Evolutionary conservation across 1,140 invertebrate species (phyloP).

Genomic region (Temnothorax longispinosus): DNA sequence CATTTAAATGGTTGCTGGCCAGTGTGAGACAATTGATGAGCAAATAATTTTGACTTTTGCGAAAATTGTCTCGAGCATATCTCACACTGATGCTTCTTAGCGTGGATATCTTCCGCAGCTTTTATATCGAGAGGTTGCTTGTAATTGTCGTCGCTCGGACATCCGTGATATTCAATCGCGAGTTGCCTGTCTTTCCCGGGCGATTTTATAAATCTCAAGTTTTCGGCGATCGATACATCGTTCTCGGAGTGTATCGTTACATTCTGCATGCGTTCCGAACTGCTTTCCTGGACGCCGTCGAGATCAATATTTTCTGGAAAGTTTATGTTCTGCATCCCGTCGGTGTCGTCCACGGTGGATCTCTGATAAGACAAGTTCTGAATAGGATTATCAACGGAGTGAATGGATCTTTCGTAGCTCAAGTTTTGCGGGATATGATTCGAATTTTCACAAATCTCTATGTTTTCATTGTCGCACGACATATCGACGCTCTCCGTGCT

Average conservation of each 20-base stretch:
- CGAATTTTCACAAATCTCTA: constrained; percentile 79
- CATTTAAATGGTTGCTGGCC: constrained; percentile 81
- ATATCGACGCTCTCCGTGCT: constrained; percentile 77
- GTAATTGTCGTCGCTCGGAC: constrained; percentile 47
- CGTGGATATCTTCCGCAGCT: neutral
- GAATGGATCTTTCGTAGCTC: constrained; percentile 70
- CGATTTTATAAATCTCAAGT: constrained; percentile 53
- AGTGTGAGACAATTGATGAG: constrained; percentile 81
- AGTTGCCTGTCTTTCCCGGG: constrained; percentile 37
- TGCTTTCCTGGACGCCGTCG: constrained; percentile 52
- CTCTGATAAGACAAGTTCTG: constrained; percentile 76
- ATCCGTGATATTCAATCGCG: constrained; percentile 55
- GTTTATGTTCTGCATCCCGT: constrained; percentile 70
- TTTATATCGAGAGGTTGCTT: constrained; percentile 43
- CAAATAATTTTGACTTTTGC: constrained; percentile 83
- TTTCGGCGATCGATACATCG: constrained; percentile 35
- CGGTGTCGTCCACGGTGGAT: constrained; percentile 56
- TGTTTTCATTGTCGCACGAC: constrained; percentile 79
- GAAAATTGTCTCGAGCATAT: constrained; percentile 82
- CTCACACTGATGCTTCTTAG: constrained; percentile 81
- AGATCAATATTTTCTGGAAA: constrained; percentile 72
- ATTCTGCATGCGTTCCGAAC: constrained; percentile 53
- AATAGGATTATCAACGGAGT: constrained; percentile 73
- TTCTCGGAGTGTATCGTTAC: constrained; percentile 49
- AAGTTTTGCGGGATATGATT: constrained; percentile 75